These are phyloP conservation scores for Heteractis magnifica DNA, from an alignment of 92 coral and sea anemone genomes.

Conservation along the genomic window DNA sequence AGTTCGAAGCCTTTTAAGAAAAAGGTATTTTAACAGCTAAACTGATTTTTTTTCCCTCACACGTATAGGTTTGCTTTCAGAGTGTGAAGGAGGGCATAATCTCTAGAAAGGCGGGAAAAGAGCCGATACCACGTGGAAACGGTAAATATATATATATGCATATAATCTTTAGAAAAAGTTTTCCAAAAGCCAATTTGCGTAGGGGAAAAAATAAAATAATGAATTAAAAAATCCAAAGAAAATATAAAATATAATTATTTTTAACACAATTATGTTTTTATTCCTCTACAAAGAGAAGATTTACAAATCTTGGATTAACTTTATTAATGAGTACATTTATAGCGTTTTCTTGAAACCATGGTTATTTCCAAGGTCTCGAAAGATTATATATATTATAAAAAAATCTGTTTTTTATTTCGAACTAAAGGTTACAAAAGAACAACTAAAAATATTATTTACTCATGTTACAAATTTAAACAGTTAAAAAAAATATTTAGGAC, in stretches of 20 bases:
- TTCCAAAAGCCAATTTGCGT: not conserved
- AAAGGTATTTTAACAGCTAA: not conserved
- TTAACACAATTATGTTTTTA: not conserved
- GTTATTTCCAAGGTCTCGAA: not conserved
- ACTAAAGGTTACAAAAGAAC: not conserved
- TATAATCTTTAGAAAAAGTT: not conserved
- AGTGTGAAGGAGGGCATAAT: not conserved
- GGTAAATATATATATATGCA: not conserved
- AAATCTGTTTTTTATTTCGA: not conserved
- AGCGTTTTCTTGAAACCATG: not conserved
- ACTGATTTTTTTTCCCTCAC: not conserved
- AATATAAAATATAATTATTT: not conserved
- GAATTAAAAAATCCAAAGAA: not conserved
- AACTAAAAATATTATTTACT: not conserved
- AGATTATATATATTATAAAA: not conserved
- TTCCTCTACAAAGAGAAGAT: not conserved
- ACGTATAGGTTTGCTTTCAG: not conserved
- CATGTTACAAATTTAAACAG: not conserved
- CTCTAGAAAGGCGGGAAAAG: not conserved
- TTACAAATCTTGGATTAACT: not conserved
- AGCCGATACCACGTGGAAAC: conserved; percentile 14
- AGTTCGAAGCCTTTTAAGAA: not conserved
- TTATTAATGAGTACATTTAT: not conserved
- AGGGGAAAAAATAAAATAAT: no score
- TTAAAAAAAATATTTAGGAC: not conserved